Base-by-base conservation (phyloP, 2,797 vertebrate species). In the Limnodromus scolopaceus region DNA sequence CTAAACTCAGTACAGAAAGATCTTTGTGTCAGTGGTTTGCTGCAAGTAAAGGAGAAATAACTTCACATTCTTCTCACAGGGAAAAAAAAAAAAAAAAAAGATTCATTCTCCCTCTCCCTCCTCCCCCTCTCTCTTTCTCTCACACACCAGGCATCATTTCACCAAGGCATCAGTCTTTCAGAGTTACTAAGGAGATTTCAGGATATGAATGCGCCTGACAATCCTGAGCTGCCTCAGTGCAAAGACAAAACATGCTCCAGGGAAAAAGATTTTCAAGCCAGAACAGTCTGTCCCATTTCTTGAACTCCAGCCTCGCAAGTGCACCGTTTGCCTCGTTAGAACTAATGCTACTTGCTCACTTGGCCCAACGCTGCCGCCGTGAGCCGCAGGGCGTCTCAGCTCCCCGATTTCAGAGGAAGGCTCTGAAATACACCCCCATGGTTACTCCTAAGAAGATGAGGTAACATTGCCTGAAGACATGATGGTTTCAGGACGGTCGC, bases 391-490 rank as follows among this genome's bases (percentile, higher is more conserved):
- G 89, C 63, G 0, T 64, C 86, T 83, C 66, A 41, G 87, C 85
- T 93, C 92, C 91, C 77, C 16, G 3, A 9, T 85, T 93, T 87
- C 86, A 78, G 92, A 93, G 94, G 61, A 87, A 55, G 45, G 64
- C 89, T 95, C 92, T 77, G 88, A 94, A 95, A 89, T 49, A 74
- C 28, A 88, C 55, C 32, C 30, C 91, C 76, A 11, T n/a, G 16
- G 81, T 92, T 86, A 77, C 13, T 92, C 87, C 97, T 98, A 99
- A 77, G 98, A 99, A 45, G 98, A 99, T 25, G 98, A 99, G 84
- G 98, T 99, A 96, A 99, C 95, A 19, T 99, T 98, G 87, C 99
- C 99, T 1, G 99, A 99, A 81, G 99, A 99, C 96, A 98, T 98
- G 34, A 98, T 98, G 7, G 98, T 99, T 96, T 99, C 99, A 1